Evolutionary conservation across 2,888 invertebrate genomes (phyloP).

Genomic region (Phasia obesa): DNA sequence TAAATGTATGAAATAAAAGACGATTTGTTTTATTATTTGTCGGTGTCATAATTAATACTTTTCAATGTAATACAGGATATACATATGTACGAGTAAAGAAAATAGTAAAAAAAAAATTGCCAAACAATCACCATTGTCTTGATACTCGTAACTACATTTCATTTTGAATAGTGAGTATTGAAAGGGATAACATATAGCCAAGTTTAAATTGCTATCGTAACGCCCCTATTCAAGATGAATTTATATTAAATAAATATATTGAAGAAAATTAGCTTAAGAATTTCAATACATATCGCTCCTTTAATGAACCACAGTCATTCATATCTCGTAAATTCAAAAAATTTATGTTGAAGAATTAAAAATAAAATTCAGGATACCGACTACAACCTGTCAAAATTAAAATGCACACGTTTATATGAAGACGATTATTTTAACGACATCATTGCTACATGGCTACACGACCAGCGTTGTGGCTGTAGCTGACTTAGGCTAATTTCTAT

Average conservation of each 20-base stretch:
- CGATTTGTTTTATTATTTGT: slow-evolving; percentile 1
- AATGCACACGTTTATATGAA: too few relatives aligned
- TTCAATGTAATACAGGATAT: neutral
- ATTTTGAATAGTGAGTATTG: neutral
- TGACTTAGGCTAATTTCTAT: too few relatives aligned
- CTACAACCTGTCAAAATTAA: too few relatives aligned
- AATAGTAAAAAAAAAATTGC: neutral
- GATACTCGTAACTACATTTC: neutral
- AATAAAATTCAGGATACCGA: too few relatives aligned
- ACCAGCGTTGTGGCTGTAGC: too few relatives aligned
- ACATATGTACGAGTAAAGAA: neutral
- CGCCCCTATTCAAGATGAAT: neutral
- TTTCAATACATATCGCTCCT: too few relatives aligned
- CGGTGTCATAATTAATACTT: neutral
- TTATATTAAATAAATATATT: neutral
- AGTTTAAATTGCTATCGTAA: neutral
- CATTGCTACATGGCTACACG: too few relatives aligned
- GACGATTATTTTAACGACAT: too few relatives aligned
- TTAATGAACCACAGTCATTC: too few relatives aligned
- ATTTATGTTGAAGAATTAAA: too few relatives aligned
- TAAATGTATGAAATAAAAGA: neutral
- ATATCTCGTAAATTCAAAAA: too few relatives aligned
- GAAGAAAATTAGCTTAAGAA: neutral
- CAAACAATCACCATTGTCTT: neutral
- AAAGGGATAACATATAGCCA: neutral